Conservation (phyloP, 2,113 vertebrate species). For the Triplophysa tibetana region DNA sequence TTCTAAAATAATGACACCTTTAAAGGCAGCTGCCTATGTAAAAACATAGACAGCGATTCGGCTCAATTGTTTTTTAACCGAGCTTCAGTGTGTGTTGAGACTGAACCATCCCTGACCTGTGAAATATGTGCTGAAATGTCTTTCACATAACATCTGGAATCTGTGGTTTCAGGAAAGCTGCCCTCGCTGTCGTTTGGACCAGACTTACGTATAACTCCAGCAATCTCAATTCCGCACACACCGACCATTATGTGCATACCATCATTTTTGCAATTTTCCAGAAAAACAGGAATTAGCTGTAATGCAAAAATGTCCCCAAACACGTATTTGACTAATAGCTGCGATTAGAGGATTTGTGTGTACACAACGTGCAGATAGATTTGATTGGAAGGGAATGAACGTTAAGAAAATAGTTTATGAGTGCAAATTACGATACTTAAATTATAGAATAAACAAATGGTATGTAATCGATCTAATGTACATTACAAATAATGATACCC, state of each 20-base stretch:
- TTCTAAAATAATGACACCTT: not conserved
- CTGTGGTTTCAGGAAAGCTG: not conserved
- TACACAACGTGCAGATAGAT: not conserved
- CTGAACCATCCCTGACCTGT: slow-evolving; percentile 18
- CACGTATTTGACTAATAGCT: not conserved
- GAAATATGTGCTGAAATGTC: not conserved
- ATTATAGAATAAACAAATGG: not conserved
- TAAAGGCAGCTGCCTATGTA: not conserved
- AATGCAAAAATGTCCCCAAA: not conserved
- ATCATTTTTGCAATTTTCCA: not conserved
- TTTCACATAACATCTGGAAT: not conserved
- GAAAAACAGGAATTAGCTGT: not conserved
- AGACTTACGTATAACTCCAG: not conserved
- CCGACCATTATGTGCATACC: not conserved
- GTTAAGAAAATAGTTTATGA: too few relatives aligned
- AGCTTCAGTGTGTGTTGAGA: not conserved
- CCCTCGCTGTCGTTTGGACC: not conserved
- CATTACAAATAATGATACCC: too few relatives aligned
- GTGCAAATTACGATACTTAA: too few relatives aligned
- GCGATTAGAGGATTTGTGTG: not conserved
- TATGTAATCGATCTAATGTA: not conserved
- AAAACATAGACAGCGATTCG: too few relatives aligned
- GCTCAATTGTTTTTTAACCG: too few relatives aligned
- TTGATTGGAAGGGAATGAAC: not conserved
- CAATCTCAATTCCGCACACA: slow-evolving; percentile 6